A percentile compares a stretch with the other conserved stretches of the same genome.
phyloP scores from a whole-genome alignment of 2,113 vertebrate species.

The Eudyptes chrysolophus region DNA sequence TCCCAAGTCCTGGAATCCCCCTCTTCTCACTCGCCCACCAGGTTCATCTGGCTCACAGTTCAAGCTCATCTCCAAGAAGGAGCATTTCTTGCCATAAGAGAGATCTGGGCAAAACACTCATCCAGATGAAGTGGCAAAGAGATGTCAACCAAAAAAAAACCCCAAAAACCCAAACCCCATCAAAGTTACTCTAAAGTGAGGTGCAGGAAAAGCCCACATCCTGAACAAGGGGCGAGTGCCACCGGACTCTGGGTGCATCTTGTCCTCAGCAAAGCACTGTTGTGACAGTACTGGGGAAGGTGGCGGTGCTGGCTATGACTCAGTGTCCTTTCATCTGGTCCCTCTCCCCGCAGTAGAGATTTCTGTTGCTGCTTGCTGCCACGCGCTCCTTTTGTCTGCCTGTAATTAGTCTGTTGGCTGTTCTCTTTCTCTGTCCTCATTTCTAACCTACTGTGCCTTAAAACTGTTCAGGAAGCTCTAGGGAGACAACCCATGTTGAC shows the following conservation, averaged over 20 bases:
- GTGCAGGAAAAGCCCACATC: not conserved
- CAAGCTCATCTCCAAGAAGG: not conserved
- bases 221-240: not conserved
- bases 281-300: not conserved
- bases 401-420: not conserved
- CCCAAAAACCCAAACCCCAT: not conserved
- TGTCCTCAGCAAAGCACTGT: not conserved
- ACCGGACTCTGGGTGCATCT: not conserved
- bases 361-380: not conserved
- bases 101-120: not conserved
- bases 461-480: not conserved
- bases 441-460: not conserved
- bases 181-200: not conserved
- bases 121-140: not conserved
- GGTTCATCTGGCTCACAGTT: not conserved
- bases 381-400: not conserved
- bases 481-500: not conserved
- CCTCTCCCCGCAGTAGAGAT: accelerated
- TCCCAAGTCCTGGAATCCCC: not conserved
- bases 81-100: not conserved
- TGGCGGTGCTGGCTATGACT: not conserved
- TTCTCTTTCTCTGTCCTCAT: not conserved
- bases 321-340: not conserved
- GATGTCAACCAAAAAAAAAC: not conserved
- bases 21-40: not conserved